Evolutionary conservation across 2,797 vertebrate species (phyloP).

Genomic region (Hylomyscus alleni): DNA sequence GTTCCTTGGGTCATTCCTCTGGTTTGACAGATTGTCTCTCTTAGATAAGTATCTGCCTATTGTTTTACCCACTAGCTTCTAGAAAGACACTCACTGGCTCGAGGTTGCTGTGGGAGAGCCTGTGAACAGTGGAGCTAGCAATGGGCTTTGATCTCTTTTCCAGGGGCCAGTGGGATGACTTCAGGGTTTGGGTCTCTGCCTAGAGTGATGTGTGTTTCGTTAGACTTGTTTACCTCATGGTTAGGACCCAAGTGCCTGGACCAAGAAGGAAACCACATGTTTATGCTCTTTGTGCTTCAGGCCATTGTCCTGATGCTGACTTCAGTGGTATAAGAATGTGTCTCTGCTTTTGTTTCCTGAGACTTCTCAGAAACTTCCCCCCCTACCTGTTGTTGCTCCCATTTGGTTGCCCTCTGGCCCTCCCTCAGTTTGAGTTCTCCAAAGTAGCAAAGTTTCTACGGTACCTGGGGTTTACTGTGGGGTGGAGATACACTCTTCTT

Average conservation of each 20-base stretch:
- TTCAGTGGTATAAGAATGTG: background rate
- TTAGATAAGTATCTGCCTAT: constrained; percentile 82
- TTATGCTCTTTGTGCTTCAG: constrained; percentile 66
- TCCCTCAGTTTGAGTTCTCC: constrained; percentile 40
- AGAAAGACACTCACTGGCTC: constrained; percentile 75
- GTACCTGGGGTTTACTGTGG: background rate
- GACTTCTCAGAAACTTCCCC: constrained; percentile 30
- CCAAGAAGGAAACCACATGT: constrained; percentile 75
- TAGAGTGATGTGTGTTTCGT: constrained; percentile 83
- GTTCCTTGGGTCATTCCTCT: constrained; percentile 69
- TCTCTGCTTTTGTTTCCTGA: constrained; percentile 60
- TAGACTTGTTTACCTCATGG: constrained; percentile 84
- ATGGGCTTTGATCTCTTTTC: constrained; percentile 84
- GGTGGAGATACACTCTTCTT: background rate
- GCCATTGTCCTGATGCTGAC: constrained; percentile 58
- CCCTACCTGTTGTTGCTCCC: background rate
- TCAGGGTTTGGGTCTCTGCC: constrained; percentile 83
- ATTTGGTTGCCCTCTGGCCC: background rate
- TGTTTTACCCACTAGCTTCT: constrained; percentile 78
- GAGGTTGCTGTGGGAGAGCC: constrained; percentile 70
- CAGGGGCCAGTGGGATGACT: constrained; percentile 84
- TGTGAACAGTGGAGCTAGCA: constrained; percentile 71
- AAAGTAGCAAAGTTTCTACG: constrained; percentile 34
- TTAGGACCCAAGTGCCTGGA: constrained; percentile 79
- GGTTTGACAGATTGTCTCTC: constrained; percentile 75